Percentiles rank a stretch among this genome's conserved stretches.
These are phyloP conservation scores for Epistrophe grossulariae DNA, from an alignment of 2,888 invertebrate species.

Conservation along the genomic window DNA sequence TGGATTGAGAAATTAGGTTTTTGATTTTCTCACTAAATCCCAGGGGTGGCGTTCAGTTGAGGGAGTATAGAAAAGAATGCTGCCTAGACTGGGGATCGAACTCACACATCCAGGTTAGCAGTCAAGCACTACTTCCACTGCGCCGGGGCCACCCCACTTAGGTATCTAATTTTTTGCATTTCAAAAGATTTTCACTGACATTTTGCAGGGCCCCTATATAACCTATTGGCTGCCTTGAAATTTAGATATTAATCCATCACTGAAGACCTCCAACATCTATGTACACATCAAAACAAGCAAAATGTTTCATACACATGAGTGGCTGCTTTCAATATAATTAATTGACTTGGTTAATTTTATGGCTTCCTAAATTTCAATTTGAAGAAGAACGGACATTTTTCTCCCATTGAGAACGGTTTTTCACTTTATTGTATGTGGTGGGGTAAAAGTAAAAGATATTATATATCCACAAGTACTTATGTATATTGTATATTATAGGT, in stretches of 20 bases:
- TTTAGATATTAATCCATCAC: neutral
- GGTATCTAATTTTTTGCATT: too few relatives aligned
- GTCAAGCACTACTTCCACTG: too few relatives aligned
- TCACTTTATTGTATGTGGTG: conserved; percentile 8
- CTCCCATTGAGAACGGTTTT: conserved; percentile 26
- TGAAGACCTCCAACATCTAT: neutral
- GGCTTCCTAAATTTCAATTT: conserved; percentile 72
- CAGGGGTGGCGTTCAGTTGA: too few relatives aligned
- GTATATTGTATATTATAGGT: neutral
- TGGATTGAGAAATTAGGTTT: too few relatives aligned
- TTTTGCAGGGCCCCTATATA: neutral
- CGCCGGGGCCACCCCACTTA: too few relatives aligned
- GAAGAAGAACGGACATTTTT: conserved; percentile 50
- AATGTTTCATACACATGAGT: conserved; percentile 48
- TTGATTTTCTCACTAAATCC: too few relatives aligned
- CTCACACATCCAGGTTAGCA: too few relatives aligned
- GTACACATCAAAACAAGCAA: neutral
- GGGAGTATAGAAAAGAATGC: too few relatives aligned
- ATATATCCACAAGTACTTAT: conserved; percentile 6
- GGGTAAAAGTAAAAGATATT: conserved; percentile 20
- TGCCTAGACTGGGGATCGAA: too few relatives aligned
- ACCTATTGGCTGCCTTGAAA: neutral
- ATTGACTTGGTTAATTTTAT: conserved; percentile 71
- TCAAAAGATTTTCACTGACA: too few relatives aligned
- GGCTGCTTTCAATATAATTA: conserved; percentile 68